These are phyloP conservation scores for Acipenser oxyrinchus DNA, from an alignment of 2,797 vertebrate genomes.

Conservation along the genomic window DNA sequence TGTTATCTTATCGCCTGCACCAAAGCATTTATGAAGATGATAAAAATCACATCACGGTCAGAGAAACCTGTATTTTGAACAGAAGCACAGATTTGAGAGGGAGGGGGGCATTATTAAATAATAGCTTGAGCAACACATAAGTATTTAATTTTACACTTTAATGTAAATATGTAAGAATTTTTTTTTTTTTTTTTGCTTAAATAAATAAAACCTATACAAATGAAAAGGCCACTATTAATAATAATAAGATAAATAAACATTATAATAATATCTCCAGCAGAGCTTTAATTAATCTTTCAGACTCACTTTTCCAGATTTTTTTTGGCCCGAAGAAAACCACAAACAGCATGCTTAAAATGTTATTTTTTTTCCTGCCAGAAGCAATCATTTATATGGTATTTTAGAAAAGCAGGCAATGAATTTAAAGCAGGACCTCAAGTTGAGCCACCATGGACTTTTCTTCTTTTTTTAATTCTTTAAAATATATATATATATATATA, in stretches of 20 bases:
- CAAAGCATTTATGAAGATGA: slow-evolving; percentile 46
- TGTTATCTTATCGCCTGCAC: slow-evolving; percentile 62
- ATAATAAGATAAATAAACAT: too few species aligned
- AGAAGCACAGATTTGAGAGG: slow-evolving; percentile 18
- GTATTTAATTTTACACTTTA: background rate
- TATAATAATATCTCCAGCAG: too few species aligned
- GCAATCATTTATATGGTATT: too few species aligned
- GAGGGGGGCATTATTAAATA: background rate
- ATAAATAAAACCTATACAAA: too few species aligned
- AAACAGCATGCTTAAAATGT: background rate
- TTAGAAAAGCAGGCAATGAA: background rate
- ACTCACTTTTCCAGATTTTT: too few species aligned
- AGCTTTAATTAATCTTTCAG: too few species aligned
- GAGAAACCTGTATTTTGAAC: background rate
- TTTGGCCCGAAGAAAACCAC: background rate
- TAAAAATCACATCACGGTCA: slow-evolving; percentile 31
- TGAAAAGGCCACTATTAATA: too few species aligned
- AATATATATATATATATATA: too few species aligned
- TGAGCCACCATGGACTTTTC: background rate
- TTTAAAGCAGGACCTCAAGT: background rate
- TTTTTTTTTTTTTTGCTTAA: too few species aligned
- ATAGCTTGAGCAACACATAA: background rate
- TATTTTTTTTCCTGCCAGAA: too few species aligned
- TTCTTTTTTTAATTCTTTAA: slow-evolving; percentile 23
- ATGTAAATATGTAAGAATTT: too few species aligned